Evolutionary conservation across 2,888 invertebrate genomes (phyloP), one percentile per base, ranked within the genome.

Genomic region (Venusia cambrica): DNA sequence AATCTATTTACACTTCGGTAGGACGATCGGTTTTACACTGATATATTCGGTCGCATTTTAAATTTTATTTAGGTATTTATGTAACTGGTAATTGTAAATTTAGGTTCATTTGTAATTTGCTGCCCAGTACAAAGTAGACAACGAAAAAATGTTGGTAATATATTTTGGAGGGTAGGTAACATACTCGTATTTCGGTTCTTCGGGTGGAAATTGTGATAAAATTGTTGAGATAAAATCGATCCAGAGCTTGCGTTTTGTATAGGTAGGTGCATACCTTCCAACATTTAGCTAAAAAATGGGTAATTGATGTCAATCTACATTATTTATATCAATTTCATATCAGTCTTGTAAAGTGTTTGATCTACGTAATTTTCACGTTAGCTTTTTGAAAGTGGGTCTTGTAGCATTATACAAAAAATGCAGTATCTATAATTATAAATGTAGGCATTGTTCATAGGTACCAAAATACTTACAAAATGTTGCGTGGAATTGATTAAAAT

Each of bases 321-420:
- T 70, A 69, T 60, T 71, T 61, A 79, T 83, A 85, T 81, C 81
- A 77, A 81, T 81, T 81, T 80, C 84, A 85, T 85, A 85, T 84
- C 84, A 81, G 58, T 63, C 55, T 62, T 63, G 44, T 64, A 68
- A 57, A 62, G 61, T 54, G 62, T 63, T 58, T 62, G 63, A 59
- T 60, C 63, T 62, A 57, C 26, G 16, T 62, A 62, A 70, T 68
- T 42, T 38, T 41, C 41, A 36, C 31, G 22, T 45, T 42, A 39
- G 39, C 40, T 44, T 48, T 44, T 45, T 48, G 39, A 44, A 24
- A 33, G 31, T 26, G 37, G n/a, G 32, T 38, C 39, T 42, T 21
- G 28, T 37, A 50, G 42, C 6, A 14, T 19, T 33, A 38, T 54
- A 52, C 46, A 44, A 43, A 52, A n/a, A n/a, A n/a, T n/a, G n/a